Conservation (phyloP, 1,140 invertebrate species). For the Linepithema humile region DNA sequence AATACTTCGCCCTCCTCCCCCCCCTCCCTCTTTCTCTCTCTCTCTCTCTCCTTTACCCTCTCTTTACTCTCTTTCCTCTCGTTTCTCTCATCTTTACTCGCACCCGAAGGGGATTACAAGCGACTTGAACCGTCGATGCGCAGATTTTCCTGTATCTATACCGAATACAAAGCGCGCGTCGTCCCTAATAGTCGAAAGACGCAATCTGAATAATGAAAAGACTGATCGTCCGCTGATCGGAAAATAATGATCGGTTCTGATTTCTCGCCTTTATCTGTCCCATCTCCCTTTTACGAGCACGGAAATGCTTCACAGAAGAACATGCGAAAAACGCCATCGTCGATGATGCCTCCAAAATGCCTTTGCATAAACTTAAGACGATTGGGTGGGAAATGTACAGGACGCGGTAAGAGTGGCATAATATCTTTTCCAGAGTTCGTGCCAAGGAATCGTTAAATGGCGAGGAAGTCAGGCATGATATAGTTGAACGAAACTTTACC, state of each 20-base stretch:
- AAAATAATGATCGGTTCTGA: conserved; percentile 77
- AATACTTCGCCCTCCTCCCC: conserved; percentile 68
- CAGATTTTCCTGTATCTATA: conserved; percentile 47
- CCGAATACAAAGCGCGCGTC: background rate
- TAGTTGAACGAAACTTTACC: background rate
- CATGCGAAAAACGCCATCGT: background rate
- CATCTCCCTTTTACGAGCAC: conserved; percentile 26
- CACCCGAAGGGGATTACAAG: conserved; percentile 35
- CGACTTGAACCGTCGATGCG: conserved; percentile 56
- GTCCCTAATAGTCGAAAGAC: conserved; percentile 52
- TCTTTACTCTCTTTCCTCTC: background rate
- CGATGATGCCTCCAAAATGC: background rate
- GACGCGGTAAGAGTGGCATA: background rate
- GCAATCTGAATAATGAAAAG: conserved; percentile 80
- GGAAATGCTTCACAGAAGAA: background rate
- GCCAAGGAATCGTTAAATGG: conserved; percentile 2
- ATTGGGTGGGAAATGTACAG: conserved; percentile 18
- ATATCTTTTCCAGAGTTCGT: background rate
- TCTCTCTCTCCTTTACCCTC: conserved; percentile 27
- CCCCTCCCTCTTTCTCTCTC: conserved; percentile 57
- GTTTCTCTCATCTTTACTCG: background rate
- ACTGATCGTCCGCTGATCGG: conserved; percentile 79
- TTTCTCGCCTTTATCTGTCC: conserved; percentile 67
- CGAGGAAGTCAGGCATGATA: background rate
- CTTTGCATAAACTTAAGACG: conserved; percentile 1